Evolutionary conservation across 2,888 invertebrate species (phyloP).

Genomic region (Mechanitis messenoides): DNA sequence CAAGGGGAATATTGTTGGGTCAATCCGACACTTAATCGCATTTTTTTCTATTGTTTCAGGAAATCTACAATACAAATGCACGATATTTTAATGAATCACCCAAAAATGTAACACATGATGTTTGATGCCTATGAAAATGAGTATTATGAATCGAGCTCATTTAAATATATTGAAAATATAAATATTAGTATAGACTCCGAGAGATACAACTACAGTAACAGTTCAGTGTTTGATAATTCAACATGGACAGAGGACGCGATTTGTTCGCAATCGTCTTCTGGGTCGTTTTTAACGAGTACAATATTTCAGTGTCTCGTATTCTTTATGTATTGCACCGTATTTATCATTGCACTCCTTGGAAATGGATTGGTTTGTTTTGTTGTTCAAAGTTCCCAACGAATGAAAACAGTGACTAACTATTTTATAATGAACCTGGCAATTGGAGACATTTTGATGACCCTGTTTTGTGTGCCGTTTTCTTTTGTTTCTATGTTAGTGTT

Average conservation of each 20-base stretch:
- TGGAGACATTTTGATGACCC: slow-evolving; percentile 92
- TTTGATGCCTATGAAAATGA: slow-evolving; percentile 41
- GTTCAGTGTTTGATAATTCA: slow-evolving; percentile 31
- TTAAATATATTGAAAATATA: slow-evolving; percentile 29
- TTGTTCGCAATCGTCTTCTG: slow-evolving; percentile 41
- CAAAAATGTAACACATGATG: slow-evolving; percentile 43
- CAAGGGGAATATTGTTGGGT: background rate
- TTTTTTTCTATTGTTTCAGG: slow-evolving; percentile 24
- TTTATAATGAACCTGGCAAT: slow-evolving; percentile 93
- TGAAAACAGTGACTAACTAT: slow-evolving; percentile 95
- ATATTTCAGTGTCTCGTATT: slow-evolving; percentile 82
- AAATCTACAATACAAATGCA: slow-evolving; percentile 8
- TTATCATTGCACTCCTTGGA: slow-evolving; percentile 82
- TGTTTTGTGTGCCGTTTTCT: slow-evolving; percentile 94
- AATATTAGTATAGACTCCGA: slow-evolving; percentile 32
- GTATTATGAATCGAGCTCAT: slow-evolving; percentile 39
- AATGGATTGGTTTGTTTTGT: slow-evolving; percentile 91
- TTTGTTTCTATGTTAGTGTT: slow-evolving; percentile 87
- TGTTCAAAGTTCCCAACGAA: slow-evolving; percentile 87
- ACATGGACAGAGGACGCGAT: slow-evolving; percentile 46
- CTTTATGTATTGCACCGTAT: slow-evolving; percentile 83
- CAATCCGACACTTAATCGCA: background rate
- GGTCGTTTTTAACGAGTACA: slow-evolving; percentile 52
- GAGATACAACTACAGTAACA: slow-evolving; percentile 27
- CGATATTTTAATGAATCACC: background rate